Evolutionary conservation across 2,113 vertebrate genomes (phyloP), one percentile per base, ranked within the genome.

Genomic region (Theristicus caerulescens): DNA sequence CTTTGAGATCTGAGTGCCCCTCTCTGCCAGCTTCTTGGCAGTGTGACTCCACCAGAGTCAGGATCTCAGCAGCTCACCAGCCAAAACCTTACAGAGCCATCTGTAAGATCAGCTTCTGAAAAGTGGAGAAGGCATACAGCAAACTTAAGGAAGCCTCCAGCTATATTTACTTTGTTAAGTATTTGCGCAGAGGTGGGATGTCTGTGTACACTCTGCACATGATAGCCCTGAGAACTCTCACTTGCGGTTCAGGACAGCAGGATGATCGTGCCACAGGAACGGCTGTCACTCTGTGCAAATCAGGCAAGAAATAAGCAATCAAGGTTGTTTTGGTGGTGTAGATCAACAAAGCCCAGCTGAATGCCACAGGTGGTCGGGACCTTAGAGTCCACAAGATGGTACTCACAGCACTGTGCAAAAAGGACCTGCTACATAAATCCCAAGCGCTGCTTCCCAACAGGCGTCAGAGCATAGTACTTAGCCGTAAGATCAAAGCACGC

Each of bases 351-450:
- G 14, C 21, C 59, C 58, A 57, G n/a, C 29, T 70, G 55, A 85
- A 73, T 85, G 38, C 26, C 49, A 57, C 18, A 38, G 31, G 49
- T 82, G 52, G 51, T 54, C 91, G 72, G 72, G 52, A 93, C 21
- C 72, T 77, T 5, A 16, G 70, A 94, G 78, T 46, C 95, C 95
- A 95, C 96, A 94, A 95, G 93, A 72, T 95, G 96, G 95, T 97
- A 96, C 83, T 94, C 86, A 67, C 62, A 49, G 71, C 86, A 80
- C 73, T 89, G 38, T n/a, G 83, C 86, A 93, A 32, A 73, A 67
- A 47, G 76, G 18, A 55, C 15, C 32, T 32, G 31, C 82, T 58
- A 4, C 72, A 78, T 84, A 22, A 82, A 32, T 40, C 52, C 44
- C 44, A 61, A 58, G 19, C 5, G 2, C 21, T 16, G 64, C 6